Evolutionary conservation across 2,888 invertebrate genomes (phyloP).

Genomic region (Sphecodes monilicornis): DNA sequence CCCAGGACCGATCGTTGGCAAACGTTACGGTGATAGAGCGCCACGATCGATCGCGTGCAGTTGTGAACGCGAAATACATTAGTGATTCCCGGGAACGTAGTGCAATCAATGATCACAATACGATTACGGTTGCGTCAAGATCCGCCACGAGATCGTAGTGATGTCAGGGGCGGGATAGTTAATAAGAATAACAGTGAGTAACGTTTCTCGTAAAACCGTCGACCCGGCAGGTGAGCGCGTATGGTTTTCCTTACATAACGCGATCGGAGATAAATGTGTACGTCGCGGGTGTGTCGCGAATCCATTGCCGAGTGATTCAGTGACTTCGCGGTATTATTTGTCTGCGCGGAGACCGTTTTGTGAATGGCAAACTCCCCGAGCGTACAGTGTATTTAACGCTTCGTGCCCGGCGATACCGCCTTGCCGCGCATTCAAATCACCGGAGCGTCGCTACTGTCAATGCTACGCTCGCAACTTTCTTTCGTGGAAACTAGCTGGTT

Average conservation of each 20-base stretch:
- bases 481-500: background rate
- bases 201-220: slow-evolving; percentile 58
- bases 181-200: slow-evolving; percentile 71
- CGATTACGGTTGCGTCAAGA: slow-evolving; percentile 57
- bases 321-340: slow-evolving; percentile 2
- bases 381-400: background rate
- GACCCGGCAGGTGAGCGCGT: slow-evolving; percentile 56
- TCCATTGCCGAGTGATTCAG: slow-evolving; percentile 31
- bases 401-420: background rate
- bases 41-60: background rate
- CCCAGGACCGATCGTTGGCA: slow-evolving; percentile 13
- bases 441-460: background rate
- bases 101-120: slow-evolving; percentile 48
- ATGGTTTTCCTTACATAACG: slow-evolving; percentile 67
- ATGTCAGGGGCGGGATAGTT: slow-evolving; percentile 42
- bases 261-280: slow-evolving; percentile 41
- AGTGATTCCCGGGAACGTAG: slow-evolving; percentile 22
- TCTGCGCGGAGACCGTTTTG: background rate
- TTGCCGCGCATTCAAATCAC: slow-evolving; percentile 9
- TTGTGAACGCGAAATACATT: slow-evolving; percentile 18
- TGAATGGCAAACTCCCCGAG: slow-evolving; percentile 3
- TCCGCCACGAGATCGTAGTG: slow-evolving; percentile 37
- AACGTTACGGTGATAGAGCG: slow-evolving; percentile 17
- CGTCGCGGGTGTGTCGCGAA: slow-evolving; percentile 54
- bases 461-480: background rate